Percentiles rank a stretch among this genome's conserved stretches.
These are phyloP conservation scores for Oryzias celebensis DNA, from an alignment of 2,113 vertebrate genomes.

Conservation along the genomic window DNA sequence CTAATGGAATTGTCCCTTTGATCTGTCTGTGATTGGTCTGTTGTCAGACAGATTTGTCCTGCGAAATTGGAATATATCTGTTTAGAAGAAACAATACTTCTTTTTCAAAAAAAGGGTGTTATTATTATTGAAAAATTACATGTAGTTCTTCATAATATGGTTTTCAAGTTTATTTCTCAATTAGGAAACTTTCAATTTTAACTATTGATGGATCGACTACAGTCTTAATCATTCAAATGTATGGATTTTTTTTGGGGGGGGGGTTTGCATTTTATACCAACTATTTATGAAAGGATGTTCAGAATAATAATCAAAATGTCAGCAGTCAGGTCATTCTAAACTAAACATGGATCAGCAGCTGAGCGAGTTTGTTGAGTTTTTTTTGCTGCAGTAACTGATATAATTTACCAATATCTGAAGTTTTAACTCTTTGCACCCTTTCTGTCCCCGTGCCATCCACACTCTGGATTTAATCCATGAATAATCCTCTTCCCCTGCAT, in stretches of 20 bases:
- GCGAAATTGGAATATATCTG: neutral
- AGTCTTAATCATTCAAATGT: too few species aligned
- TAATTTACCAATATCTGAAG: neutral
- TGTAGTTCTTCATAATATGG: neutral
- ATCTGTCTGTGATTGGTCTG: constrained; percentile 15
- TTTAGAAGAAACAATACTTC: neutral
- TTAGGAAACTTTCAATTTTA: neutral
- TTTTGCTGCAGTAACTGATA: neutral
- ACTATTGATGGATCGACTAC: too few species aligned
- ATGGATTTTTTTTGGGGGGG: too few species aligned
- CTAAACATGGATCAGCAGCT: constrained; percentile 10
- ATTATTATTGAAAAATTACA: neutral
- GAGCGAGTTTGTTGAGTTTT: neutral
- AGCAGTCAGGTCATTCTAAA: constrained; percentile 7
- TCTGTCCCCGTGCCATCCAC: constrained; percentile 26
- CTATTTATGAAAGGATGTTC: neutral
- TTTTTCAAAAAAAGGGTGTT: neutral
- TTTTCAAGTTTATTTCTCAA: neutral
- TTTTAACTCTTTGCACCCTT: constrained; percentile 20
- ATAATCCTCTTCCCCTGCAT: constrained; percentile 60
- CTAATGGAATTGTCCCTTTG: constrained; percentile 27
- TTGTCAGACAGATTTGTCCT: constrained; percentile 23
- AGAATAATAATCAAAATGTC: neutral
- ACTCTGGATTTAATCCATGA: constrained; percentile 49
- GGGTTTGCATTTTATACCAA: neutral